Evolutionary conservation across 30 jellyfish, hydroid and myxozoan genomes (phyloP).

Genomic region (Aurelia aurita): DNA sequence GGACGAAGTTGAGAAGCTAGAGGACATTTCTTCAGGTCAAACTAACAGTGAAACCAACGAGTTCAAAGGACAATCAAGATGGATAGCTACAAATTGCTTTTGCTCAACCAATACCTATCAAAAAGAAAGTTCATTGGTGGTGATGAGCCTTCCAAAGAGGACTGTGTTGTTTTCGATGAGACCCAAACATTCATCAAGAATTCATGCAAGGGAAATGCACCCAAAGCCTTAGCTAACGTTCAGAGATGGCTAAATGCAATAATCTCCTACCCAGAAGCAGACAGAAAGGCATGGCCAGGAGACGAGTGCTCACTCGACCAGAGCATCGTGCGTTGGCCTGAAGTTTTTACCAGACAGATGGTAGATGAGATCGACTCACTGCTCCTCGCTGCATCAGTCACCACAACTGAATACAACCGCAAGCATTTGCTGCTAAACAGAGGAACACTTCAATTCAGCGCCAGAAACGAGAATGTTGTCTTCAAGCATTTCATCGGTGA

Average conservation of each 20-base stretch:
- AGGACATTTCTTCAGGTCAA: background rate
- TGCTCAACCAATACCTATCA: slow-evolving; percentile 39
- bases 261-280: slow-evolving; percentile 52
- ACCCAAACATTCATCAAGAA: slow-evolving; percentile 40
- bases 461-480: slow-evolving; percentile 60
- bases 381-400: slow-evolving; percentile 61
- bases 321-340: slow-evolving; percentile 70
- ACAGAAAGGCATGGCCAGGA: slow-evolving; percentile 57
- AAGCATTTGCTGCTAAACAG: slow-evolving; percentile 56
- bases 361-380: slow-evolving; percentile 60
- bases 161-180: slow-evolving; percentile 54
- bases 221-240: slow-evolving; percentile 52
- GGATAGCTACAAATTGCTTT: slow-evolving; percentile 71
- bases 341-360: slow-evolving; percentile 56
- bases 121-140: slow-evolving; percentile 49
- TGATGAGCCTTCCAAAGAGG: slow-evolving; percentile 58
- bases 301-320: slow-evolving; percentile 39
- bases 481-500: slow-evolving; percentile 60
- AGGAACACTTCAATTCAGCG: slow-evolving; percentile 70
- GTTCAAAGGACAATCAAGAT: background rate
- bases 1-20: slow-evolving; percentile 5
- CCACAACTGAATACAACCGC: slow-evolving; percentile 63
- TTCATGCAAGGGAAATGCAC: slow-evolving; percentile 39
- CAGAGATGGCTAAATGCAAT: slow-evolving; percentile 39
- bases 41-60: background rate